A percentile compares a stretch with the other conserved stretches of the same genome.
phyloP scores from a whole-genome alignment of 2,888 invertebrate genomes.

The Amphipyra berbera region DNA sequence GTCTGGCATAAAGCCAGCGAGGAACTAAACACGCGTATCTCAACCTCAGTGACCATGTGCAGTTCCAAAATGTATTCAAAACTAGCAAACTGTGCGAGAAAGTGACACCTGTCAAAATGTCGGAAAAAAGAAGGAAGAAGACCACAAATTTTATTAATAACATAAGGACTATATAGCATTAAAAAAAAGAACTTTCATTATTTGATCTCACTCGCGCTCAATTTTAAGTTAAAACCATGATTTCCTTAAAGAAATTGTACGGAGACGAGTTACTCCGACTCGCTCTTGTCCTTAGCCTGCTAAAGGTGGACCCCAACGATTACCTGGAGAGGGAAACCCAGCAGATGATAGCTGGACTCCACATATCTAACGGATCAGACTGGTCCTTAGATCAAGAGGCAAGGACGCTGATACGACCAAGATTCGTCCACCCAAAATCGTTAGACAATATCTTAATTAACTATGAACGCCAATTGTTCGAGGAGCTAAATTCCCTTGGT shows the following conservation, averaged over 20 bases:
- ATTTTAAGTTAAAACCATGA: slow-evolving; percentile 86
- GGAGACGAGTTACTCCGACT: slow-evolving; percentile 95
- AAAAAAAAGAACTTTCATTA: slow-evolving; percentile 20
- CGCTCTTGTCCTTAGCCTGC: slow-evolving; percentile 94
- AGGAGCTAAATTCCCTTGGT: slow-evolving; percentile 93
- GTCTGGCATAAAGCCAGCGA: slow-evolving; percentile 44
- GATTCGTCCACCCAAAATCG: slow-evolving; percentile 93
- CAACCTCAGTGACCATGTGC: slow-evolving; percentile 46
- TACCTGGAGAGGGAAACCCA: slow-evolving; percentile 90
- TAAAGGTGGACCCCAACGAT: slow-evolving; percentile 93
- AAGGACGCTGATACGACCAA: slow-evolving; percentile 89
- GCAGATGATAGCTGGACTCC: slow-evolving; percentile 89
- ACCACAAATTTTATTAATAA: slow-evolving; percentile 53
- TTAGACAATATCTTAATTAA: slow-evolving; percentile 92
- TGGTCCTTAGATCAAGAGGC: slow-evolving; percentile 91
- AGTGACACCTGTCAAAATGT: slow-evolving; percentile 82
- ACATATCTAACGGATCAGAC: slow-evolving; percentile 92
- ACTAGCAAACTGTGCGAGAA: slow-evolving; percentile 36
- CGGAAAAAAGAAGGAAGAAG: slow-evolving; percentile 85
- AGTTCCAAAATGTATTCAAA: slow-evolving; percentile 23
- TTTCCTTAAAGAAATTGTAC: slow-evolving; percentile 95
- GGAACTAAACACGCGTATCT: slow-evolving; percentile 19
- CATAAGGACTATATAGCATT: slow-evolving; percentile 54
- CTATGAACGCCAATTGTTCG: slow-evolving; percentile 93
- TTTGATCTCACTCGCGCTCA: slow-evolving; percentile 61